These are phyloP conservation scores for Thomomys bottae DNA, from an alignment of 2,113 vertebrate species.

Conservation along the genomic window DNA sequence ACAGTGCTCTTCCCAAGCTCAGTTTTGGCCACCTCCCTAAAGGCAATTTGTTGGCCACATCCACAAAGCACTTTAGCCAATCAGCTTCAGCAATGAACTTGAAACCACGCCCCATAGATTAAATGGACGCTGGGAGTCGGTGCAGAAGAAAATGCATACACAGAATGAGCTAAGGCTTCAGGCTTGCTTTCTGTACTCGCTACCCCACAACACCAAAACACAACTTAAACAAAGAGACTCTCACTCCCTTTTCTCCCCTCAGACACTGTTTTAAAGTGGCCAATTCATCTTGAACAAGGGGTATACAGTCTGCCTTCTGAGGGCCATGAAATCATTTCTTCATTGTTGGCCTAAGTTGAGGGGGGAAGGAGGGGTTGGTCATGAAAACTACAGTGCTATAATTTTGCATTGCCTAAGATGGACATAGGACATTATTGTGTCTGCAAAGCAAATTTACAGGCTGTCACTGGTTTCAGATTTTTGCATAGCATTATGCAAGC, in stretches of 20 bases:
- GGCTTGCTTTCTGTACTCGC: not conserved
- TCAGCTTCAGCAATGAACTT: constrained; percentile 59
- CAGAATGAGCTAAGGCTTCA: not conserved
- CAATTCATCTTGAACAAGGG: not conserved
- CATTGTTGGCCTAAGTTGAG: not conserved
- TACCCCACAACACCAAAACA: not conserved
- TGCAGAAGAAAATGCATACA: constrained; percentile 8
- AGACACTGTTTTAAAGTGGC: not conserved
- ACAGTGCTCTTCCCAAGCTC: constrained; percentile 32
- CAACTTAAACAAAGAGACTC: not conserved
- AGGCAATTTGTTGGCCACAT: constrained; percentile 60
- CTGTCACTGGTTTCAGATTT: constrained; percentile 24
- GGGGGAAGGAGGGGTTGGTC: too few relatives aligned
- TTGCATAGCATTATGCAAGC: not conserved
- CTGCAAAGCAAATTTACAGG: not conserved
- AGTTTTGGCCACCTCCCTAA: constrained; percentile 52
- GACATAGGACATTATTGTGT: not conserved
- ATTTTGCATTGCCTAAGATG: constrained; percentile 14
- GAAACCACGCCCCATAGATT: constrained; percentile 79
- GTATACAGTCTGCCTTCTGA: rapidly evolving
- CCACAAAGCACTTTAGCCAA: constrained; percentile 78
- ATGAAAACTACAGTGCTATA: not conserved
- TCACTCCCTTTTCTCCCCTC: not conserved
- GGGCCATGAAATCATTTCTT: not conserved
- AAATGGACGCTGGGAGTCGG: constrained; percentile 36